A percentile compares a stretch with the other conserved stretches of the same genome.
Conservation (phyloP, 2,888 invertebrate genomes). For the Caenorhabditis drosophilae region DNA sequence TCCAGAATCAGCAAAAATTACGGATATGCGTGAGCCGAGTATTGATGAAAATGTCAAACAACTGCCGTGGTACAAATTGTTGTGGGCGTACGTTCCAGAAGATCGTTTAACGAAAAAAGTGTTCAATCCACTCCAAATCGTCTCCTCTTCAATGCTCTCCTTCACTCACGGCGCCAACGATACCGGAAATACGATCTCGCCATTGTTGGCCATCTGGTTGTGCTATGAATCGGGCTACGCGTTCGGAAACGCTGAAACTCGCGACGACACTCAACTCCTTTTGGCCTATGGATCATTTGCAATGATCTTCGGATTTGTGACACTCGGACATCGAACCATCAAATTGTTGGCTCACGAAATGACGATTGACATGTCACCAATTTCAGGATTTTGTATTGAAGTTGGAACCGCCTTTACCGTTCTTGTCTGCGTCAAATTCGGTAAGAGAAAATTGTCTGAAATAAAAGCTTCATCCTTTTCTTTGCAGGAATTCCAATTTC, state of each 20-base stretch:
- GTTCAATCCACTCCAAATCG: constrained; percentile 82
- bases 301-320: constrained; percentile 56
- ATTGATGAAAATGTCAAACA: constrained; percentile 35
- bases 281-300: constrained; percentile 51
- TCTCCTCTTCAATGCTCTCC: constrained; percentile 94
- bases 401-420: constrained; percentile 63
- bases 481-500: constrained; percentile 51
- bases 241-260: constrained; percentile 49
- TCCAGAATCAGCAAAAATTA: constrained; percentile 35
- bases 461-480: background rate
- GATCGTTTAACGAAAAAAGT: constrained; percentile 51
- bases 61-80: constrained; percentile 54
- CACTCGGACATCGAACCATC: constrained; percentile 56
- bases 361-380: constrained; percentile 52
- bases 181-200: constrained; percentile 61
- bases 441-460: constrained; percentile 11
- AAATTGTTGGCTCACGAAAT: constrained; percentile 54
- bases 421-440: constrained; percentile 57
- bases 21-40: constrained; percentile 43
- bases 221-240: constrained; percentile 54
- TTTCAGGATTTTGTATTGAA: constrained; percentile 59
- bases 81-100: constrained; percentile 47
- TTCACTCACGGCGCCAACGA: constrained; percentile 95
- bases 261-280: constrained; percentile 49
- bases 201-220: constrained; percentile 57